phyloP scores from a whole-genome alignment of 2,113 vertebrate species.

The Candoia aspera region DNA sequence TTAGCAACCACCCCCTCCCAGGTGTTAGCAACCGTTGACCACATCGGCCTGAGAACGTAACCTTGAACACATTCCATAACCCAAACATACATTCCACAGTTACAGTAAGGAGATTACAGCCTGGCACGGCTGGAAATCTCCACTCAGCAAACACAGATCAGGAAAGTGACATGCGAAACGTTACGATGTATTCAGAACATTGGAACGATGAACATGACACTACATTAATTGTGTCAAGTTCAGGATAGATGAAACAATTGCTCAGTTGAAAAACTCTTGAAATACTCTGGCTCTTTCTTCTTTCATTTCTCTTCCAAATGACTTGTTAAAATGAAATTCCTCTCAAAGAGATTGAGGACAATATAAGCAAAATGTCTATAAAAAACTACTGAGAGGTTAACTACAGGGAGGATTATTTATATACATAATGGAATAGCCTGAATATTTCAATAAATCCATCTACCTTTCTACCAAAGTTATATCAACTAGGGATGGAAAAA shows the following conservation, averaged over 20 bases:
- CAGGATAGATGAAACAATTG: conserved; percentile 12
- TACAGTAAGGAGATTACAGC: too few relatives aligned
- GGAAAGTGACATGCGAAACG: too few relatives aligned
- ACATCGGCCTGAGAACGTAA: too few relatives aligned
- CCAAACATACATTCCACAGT: too few relatives aligned
- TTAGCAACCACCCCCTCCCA: too few relatives aligned
- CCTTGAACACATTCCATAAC: too few relatives aligned
- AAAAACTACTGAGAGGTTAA: conserved; percentile 11
- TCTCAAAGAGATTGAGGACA: background rate
- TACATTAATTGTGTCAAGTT: conserved; percentile 4
- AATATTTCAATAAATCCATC: background rate
- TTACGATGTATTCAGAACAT: too few relatives aligned
- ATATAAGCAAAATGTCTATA: conserved; percentile 40
- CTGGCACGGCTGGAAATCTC: too few relatives aligned
- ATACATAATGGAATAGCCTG: conserved; percentile 21
- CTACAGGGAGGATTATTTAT: conserved; percentile 22
- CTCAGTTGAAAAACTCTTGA: conserved; percentile 17
- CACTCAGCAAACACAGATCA: too few relatives aligned
- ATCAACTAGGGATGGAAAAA: conserved; percentile 1
- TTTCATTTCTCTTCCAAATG: conserved; percentile 36
- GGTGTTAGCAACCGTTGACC: too few relatives aligned
- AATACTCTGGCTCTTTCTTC: background rate
- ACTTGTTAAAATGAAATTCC: background rate
- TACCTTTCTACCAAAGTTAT: conserved; percentile 14
- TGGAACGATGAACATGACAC: too few relatives aligned